Base-by-base conservation (phyloP, 2,888 invertebrate species). In the Cephus runcator region DNA sequence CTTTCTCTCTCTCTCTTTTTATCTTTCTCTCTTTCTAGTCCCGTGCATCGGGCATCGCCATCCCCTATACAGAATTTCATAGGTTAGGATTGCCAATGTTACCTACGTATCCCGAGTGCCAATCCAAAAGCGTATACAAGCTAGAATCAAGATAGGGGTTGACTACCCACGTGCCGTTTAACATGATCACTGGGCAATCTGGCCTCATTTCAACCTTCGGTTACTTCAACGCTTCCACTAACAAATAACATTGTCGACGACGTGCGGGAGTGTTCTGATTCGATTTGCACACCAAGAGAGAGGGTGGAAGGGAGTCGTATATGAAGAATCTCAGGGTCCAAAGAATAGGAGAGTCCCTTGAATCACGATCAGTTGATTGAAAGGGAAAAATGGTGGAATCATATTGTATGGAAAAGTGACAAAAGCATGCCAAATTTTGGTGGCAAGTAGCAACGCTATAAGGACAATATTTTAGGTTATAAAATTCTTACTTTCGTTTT, bases 151-250 rank as follows among this genome's bases (percentile, higher is more conserved):
- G 80, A 81, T 79, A 80, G 77, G 80, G 79, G 77, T 23, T 88
- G 87, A 87, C 86, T 85, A 85, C 86, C 88, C 91, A 91, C 91
- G 91, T 91, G 90, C 88, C 90, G 87, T 89, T 91, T 91, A 91
- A 91, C 91, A 90, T 88, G 91, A 91, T 91, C 91, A 91, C 88
- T 86, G 89, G 87, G 86, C 91, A 91, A 91, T 91, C 90, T 91
- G 91, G 90, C 89, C 91, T 91, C 91, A 90, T 91, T 91, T 91
- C 91, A 91, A 89, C 88, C 90, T 89, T 87, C 87, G 88, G 88
- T 89, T 90, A 88, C 89, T 90, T 87, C 88, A 88, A 88, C 89
- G 90, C 90, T 89, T 88, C 89, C 87, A 86, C 91, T 90, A 90
- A 91, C 90, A 90, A 91, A 91, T 90, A 91, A 91, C 87, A 91